A percentile compares a stretch with the other conserved stretches of the same genome.
Conservation (phyloP, 2,797 vertebrate genomes). For the Urophycis tenuis region DNA sequence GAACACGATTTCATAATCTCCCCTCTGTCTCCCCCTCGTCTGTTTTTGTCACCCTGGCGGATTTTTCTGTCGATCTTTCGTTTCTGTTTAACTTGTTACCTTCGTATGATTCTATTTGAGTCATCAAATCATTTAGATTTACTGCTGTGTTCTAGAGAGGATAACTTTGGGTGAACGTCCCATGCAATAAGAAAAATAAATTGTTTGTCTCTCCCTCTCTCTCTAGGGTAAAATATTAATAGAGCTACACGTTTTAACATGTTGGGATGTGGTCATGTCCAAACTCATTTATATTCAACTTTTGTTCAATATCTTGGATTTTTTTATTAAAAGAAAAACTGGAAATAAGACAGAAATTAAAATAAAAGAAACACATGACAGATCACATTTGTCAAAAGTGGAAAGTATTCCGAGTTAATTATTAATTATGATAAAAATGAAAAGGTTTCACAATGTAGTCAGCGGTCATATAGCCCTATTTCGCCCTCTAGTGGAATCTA, state of each 20-base stretch:
- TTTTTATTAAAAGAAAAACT: not conserved
- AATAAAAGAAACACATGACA: not conserved
- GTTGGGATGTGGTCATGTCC: not conserved
- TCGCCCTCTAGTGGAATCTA: not conserved
- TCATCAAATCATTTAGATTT: not conserved
- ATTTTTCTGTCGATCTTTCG: not conserved
- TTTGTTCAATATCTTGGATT: not conserved
- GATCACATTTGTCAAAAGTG: not conserved
- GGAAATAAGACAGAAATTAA: not conserved
- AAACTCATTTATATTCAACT: not conserved
- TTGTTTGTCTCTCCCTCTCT: not conserved
- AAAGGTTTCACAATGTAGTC: not conserved
- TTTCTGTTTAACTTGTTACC: not conserved
- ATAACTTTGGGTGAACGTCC: not conserved
- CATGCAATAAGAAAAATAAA: not conserved
- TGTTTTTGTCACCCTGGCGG: not conserved
- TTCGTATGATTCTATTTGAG: not conserved
- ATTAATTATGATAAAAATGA: not conserved
- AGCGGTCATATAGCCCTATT: no score
- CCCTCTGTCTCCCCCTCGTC: not conserved
- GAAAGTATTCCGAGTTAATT: not conserved
- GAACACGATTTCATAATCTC: not conserved
- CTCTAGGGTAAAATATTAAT: not conserved
- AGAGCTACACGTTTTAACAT: not conserved
- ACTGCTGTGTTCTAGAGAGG: not conserved